A percentile compares a stretch with the other conserved stretches of the same genome.
Conservation (phyloP, 2,888 invertebrate species). For the Colostygia pectinataria region DNA sequence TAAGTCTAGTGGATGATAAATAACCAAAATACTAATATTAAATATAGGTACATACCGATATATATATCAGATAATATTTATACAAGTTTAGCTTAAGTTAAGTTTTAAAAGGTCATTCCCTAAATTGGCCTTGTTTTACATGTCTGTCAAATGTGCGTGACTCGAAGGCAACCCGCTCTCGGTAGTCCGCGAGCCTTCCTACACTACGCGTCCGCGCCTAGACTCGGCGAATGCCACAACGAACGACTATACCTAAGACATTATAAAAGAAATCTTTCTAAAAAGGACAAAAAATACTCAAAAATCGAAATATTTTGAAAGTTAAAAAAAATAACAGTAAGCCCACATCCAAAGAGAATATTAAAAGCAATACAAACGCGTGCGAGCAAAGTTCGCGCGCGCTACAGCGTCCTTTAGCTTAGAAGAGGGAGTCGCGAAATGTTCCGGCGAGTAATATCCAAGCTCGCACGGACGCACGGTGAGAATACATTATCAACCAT, state of each 20-base stretch:
- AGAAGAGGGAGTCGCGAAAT: constrained; percentile 58
- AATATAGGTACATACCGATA: constrained; percentile 78
- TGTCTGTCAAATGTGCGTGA: constrained; percentile 74
- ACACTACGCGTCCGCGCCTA: constrained; percentile 33
- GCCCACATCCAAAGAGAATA: constrained; percentile 78
- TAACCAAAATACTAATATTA: constrained; percentile 83
- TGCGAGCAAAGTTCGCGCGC: constrained; percentile 46
- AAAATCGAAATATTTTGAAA: constrained; percentile 45
- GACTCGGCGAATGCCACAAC: constrained; percentile 29
- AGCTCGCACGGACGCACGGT: constrained; percentile 36
- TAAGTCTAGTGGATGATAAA: constrained; percentile 82
- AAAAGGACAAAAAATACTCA: constrained; percentile 52
- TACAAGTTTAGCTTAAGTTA: constrained; percentile 83
- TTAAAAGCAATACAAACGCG: constrained; percentile 67
- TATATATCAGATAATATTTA: constrained; percentile 80
- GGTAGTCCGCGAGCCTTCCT: constrained; percentile 29
- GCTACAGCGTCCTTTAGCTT: constrained; percentile 49
- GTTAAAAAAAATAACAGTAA: constrained; percentile 51
- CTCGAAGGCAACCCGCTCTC: constrained; percentile 36
- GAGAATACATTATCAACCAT: constrained; percentile 25
- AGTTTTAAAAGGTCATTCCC: constrained; percentile 80
- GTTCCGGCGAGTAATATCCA: constrained; percentile 49
- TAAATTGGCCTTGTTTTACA: constrained; percentile 78
- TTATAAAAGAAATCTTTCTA: constrained; percentile 76
- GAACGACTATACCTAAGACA: constrained; percentile 45